A percentile compares a stretch with the other conserved stretches of the same genome.
Evolutionary conservation across 2,113 vertebrate species (phyloP).

Genomic region (Clarias magur): DNA sequence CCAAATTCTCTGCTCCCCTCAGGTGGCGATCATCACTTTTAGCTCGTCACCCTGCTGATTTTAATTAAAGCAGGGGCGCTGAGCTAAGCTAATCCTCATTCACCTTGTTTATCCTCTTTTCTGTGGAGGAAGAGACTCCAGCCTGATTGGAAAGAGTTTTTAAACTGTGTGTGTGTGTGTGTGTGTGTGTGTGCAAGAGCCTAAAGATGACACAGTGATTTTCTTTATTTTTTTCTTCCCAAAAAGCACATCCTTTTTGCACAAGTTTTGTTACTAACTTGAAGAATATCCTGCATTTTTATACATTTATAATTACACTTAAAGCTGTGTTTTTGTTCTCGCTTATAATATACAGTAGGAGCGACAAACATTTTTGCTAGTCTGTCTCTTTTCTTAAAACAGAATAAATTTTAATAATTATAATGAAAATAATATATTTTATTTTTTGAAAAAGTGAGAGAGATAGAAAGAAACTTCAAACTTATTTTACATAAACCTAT

Average conservation of each 20-base stretch:
- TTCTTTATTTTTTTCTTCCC: too few species aligned
- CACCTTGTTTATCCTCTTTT: background rate
- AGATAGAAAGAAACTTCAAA: background rate
- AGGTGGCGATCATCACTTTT: background rate
- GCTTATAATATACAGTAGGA: background rate
- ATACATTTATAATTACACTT: background rate
- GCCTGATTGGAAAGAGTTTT: background rate
- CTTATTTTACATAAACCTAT: too few species aligned
- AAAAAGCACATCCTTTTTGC: background rate
- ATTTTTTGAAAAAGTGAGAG: too few species aligned
- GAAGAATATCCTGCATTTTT: background rate
- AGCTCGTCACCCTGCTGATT: background rate
- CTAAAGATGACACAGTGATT: background rate
- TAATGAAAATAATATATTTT: too few species aligned
- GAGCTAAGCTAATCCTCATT: conserved; percentile 23
- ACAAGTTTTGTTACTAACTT: background rate
- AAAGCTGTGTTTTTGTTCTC: background rate
- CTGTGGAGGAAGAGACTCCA: background rate
- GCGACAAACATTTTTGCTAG: background rate
- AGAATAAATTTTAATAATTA: too few species aligned
- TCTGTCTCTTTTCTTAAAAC: background rate
- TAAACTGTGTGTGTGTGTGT: too few species aligned
- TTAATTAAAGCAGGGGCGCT: background rate
- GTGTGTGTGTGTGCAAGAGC: background rate
- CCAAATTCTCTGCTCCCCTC: background rate